Percentiles rank a stretch among this genome's conserved stretches.
Conservation (phyloP, 2,113 vertebrate species). For the Xiphophorus hellerii region DNA sequence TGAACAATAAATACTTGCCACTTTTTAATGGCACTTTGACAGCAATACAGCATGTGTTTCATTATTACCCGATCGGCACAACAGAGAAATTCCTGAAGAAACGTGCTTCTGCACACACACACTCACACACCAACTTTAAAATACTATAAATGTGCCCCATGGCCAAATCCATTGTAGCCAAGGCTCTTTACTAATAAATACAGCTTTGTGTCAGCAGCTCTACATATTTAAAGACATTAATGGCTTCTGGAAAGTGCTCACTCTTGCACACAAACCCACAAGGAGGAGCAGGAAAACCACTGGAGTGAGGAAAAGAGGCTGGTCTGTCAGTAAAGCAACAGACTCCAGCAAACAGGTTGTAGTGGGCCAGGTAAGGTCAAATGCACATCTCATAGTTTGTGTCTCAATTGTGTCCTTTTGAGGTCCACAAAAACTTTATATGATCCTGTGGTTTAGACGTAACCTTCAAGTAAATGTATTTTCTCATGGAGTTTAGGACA, state of each 20-base stretch:
- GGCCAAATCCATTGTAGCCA: conserved; percentile 64
- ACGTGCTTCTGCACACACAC: conserved; percentile 10
- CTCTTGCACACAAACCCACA: conserved; percentile 31
- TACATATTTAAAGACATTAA: conserved; percentile 72
- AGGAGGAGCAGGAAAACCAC: conserved; percentile 48
- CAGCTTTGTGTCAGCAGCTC: conserved; percentile 57
- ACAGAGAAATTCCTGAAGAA: conserved; percentile 30
- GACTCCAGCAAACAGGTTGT: conserved; percentile 43
- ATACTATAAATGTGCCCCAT: conserved; percentile 51
- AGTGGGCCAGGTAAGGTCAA: conserved; percentile 21
- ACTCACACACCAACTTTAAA: conserved; percentile 32
- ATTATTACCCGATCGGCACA: conserved; percentile 44
- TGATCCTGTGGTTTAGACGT: too few relatives aligned
- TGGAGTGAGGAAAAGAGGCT: neutral
- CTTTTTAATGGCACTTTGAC: conserved; percentile 56
- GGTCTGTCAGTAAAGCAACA: conserved; percentile 30
- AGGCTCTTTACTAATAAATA: conserved; percentile 63
- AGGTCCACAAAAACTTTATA: too few relatives aligned
- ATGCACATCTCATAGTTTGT: neutral
- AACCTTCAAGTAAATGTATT: too few relatives aligned
- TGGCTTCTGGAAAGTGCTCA: conserved; percentile 52
- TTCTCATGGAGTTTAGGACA: too few relatives aligned
- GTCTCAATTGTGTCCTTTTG: too few relatives aligned
- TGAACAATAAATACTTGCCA: conserved; percentile 39
- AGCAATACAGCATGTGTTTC: conserved; percentile 44